Conservation (phyloP, 2,113 vertebrate genomes). For the Ochotona curzoniae region DNA sequence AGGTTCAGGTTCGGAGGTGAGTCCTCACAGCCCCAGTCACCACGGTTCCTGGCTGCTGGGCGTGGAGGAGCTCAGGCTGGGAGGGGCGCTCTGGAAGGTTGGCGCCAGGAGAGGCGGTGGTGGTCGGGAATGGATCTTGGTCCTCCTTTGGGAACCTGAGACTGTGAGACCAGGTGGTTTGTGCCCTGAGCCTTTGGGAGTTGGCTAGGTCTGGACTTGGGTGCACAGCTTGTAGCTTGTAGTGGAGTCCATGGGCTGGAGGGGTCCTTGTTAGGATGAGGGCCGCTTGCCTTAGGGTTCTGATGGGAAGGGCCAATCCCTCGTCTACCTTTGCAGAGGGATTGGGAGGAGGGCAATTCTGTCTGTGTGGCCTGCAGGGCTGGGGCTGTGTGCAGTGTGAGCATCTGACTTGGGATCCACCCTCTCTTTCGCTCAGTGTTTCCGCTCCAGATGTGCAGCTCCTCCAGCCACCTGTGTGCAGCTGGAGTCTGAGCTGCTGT, state of each 20-base stretch:
- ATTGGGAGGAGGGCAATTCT: neutral
- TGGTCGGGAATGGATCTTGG: neutral
- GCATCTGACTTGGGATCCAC: neutral
- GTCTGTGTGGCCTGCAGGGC: conserved; percentile 38
- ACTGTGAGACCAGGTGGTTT: neutral
- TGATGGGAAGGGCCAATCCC: neutral
- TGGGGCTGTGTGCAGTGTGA: neutral
- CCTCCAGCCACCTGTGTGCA: neutral
- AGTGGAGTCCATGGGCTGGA: neutral
- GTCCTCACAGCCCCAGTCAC: conserved; percentile 31
- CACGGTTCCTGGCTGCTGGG: neutral
- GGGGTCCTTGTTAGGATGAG: neutral
- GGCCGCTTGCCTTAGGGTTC: neutral
- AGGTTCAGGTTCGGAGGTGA: conserved; percentile 69
- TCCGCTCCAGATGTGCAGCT: conserved; percentile 24
- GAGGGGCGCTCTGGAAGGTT: conserved; percentile 22
- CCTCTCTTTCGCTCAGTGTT: neutral
- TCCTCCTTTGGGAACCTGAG: neutral
- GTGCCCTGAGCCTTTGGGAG: neutral
- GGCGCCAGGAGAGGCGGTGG: neutral
- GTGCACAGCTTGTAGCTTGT: neutral
- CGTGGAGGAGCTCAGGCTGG: neutral
- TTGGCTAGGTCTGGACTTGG: neutral
- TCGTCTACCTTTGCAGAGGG: neutral
- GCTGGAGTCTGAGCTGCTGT: neutral